A percentile compares a stretch with the other conserved stretches of the same genome.
These are phyloP conservation scores for Microtus oregoni DNA, from an alignment of 2,113 vertebrate genomes.

Conservation along the genomic window DNA sequence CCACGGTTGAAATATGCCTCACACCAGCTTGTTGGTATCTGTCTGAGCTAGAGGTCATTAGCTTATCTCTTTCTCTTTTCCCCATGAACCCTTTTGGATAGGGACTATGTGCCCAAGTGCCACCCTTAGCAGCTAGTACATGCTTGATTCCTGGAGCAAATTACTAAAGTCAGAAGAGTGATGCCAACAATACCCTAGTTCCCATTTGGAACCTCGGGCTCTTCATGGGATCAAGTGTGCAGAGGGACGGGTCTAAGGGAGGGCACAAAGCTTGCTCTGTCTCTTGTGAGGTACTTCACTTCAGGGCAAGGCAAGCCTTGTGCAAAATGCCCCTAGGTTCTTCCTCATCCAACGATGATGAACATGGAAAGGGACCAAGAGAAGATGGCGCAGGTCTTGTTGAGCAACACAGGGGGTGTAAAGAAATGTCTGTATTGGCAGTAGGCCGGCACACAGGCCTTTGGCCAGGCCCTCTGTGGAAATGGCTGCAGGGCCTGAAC, in stretches of 20 bases:
- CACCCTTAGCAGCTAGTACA: too few species aligned
- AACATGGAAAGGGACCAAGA: neutral
- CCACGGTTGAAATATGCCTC: neutral
- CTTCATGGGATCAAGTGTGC: neutral
- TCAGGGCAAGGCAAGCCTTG: fast-evolving
- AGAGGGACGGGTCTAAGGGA: neutral
- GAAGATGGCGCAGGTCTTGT: neutral
- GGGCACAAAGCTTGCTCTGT: neutral
- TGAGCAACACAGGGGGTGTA: fast-evolving
- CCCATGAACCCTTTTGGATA: neutral
- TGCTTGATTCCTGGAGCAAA: neutral
- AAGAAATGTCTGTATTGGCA: neutral
- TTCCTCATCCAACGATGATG: neutral
- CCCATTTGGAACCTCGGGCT: neutral
- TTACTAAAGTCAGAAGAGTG: neutral
- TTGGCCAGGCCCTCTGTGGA: neutral
- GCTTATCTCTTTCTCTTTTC: neutral
- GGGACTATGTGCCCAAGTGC: too few species aligned
- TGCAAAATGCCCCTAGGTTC: neutral
- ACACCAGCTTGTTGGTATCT: fast-evolving
- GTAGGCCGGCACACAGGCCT: neutral
- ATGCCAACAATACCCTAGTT: neutral
- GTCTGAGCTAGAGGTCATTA: neutral
- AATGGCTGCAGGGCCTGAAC: neutral
- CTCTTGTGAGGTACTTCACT: fast-evolving